phyloP scores from a whole-genome alignment of 1,140 invertebrate species.

The Eupeodes corollae region DNA sequence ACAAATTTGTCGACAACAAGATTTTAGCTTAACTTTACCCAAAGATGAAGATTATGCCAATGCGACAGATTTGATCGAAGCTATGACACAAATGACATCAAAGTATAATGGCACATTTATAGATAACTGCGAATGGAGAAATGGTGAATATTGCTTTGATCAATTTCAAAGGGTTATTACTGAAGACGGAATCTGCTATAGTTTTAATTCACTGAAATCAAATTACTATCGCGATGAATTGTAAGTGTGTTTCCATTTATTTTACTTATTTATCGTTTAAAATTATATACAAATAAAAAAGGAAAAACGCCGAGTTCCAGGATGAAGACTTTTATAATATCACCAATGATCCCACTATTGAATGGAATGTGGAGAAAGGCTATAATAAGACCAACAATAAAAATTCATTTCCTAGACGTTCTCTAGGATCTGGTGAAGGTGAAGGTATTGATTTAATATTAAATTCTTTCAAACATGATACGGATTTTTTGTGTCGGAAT shows the following conservation, averaged over 20 bases:
- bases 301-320: too few relatives aligned
- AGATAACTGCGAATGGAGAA: conserved; percentile 47
- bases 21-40: too few relatives aligned
- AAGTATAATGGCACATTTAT: conserved; percentile 40
- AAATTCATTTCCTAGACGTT: conserved; percentile 46
- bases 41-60: too few relatives aligned
- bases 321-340: too few relatives aligned
- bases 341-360: neutral
- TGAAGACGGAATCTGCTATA: conserved; percentile 58
- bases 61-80: neutral
- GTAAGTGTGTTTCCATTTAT: too few relatives aligned
- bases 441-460: conserved; percentile 49
- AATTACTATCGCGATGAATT: conserved; percentile 44
- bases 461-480: conserved; percentile 42
- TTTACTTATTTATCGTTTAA: too few relatives aligned
- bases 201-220: conserved; percentile 52
- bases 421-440: conserved; percentile 46
- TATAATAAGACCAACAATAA: conserved; percentile 39
- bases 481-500: conserved; percentile 54
- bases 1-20: too few relatives aligned
- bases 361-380: conserved; percentile 51
- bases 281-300: too few relatives aligned
- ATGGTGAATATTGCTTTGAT: conserved; percentile 39
- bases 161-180: conserved; percentile 53
- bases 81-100: conserved; percentile 26